phyloP scores from a whole-genome alignment of 2,113 vertebrate species.

The Nothobranchius kuhntae region DNA sequence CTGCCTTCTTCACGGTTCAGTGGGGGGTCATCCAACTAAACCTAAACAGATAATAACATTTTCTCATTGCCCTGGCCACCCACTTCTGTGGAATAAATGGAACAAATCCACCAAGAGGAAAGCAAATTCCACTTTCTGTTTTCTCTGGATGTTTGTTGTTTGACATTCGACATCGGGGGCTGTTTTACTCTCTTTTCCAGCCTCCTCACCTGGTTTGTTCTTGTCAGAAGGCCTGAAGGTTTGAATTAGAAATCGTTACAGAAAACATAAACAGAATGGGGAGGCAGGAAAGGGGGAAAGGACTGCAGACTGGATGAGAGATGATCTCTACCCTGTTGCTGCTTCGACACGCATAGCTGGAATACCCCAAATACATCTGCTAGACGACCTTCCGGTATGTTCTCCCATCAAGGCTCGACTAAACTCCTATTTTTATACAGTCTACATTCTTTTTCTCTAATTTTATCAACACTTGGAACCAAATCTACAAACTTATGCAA shows the following conservation, averaged over 20 bases:
- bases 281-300: not conserved
- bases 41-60: conserved; percentile 38
- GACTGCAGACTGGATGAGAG: conserved; percentile 46
- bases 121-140: conserved; percentile 27
- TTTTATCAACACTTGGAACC: too few relatives aligned
- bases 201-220: conserved; percentile 18
- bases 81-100: conserved; percentile 45
- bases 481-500: too few relatives aligned
- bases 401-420: conserved; percentile 6
- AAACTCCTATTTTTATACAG: not conserved
- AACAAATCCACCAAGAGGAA: conserved; percentile 37
- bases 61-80: conserved; percentile 40
- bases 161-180: conserved; percentile 40
- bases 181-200: conserved; percentile 3
- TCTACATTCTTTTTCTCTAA: too few relatives aligned
- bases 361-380: conserved; percentile 51
- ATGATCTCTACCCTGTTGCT: conserved; percentile 64
- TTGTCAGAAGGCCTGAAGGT: not conserved
- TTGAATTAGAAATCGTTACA: not conserved
- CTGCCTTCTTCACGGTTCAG: conserved; percentile 52
- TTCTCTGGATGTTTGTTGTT: conserved; percentile 29
- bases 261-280: not conserved
- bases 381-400: conserved; percentile 4
- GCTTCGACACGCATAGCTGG: conserved; percentile 74
- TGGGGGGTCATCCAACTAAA: conserved; percentile 46